Base-by-base conservation (phyloP, 2,797 vertebrate genomes). In the Lithobates sylvaticus region DNA sequence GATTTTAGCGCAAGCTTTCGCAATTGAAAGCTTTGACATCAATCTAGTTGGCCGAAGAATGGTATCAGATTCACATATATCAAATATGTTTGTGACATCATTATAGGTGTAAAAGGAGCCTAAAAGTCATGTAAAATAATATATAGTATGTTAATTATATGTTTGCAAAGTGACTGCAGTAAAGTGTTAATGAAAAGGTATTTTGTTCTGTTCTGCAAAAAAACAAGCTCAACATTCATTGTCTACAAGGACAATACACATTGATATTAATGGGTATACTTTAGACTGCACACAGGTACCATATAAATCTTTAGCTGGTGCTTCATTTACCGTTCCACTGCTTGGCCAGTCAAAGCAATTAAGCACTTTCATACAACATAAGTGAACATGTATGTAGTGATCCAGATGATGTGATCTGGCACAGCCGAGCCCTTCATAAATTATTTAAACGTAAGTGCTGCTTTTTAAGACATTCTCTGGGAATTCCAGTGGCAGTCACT, bases 381-480 rank as follows among this genome's bases (percentile, higher is more conserved):
- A 81, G 47, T 23, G 79, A 58, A 29, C 47, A 29, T 65, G 27
- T 76, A 64, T 71, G 64, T 78, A 76, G 2, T 86, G 79, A 86
- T 65, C 73, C 79, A 84, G 70, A 87, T 83, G 68, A 87, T 67
- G 15, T 16, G 69, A 83, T 61, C n/a, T 75, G 86, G 27, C 76
- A 84, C 39, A 67, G 78, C 76, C 74, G 61, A 87, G 78, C 39
- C 81, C 70, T 42, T 61, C 12, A 26, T 84, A 58, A 74, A 83
- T 83, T 36, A 83, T 87, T 87, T 42, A 87, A n/a, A 72, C 39
- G 2, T 67, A 83, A 67, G 76, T 32, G 44, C 81, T 72, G 50
- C 42, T 50, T 82, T 77, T 65, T 15, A 26, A 27, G 70, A n/a
- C 15, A 8, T 64, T 23, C 80, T 42, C 44, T 18, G 50, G 80